phyloP scores from a whole-genome alignment of 2,797 vertebrate species.

The Sebastes matsubarae region DNA sequence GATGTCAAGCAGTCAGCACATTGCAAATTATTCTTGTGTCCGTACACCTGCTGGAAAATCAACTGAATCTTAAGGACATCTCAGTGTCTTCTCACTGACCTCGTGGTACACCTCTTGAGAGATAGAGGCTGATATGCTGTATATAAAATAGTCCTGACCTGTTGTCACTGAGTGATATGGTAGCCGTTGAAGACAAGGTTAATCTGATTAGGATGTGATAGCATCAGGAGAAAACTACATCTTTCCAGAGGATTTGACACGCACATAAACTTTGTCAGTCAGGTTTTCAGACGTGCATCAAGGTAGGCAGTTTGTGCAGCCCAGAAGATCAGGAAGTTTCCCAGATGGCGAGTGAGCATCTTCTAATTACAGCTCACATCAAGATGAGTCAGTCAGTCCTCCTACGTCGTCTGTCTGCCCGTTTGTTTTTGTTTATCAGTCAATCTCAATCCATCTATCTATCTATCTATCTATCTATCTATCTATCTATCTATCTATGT shows the following conservation, averaged over 20 bases:
- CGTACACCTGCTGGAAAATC: neutral
- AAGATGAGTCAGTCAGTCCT: slow-evolving; percentile 51
- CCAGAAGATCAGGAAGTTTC: slow-evolving; percentile 4
- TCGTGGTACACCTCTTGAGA: neutral
- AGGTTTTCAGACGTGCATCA: slow-evolving; percentile 4
- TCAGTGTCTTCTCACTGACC: neutral
- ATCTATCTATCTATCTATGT: neutral
- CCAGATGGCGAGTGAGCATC: slow-evolving; percentile 29
- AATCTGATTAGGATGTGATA: neutral
- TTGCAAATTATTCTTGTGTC: neutral
- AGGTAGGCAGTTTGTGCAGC: neutral
- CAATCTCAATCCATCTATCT: neutral
- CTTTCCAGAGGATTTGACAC: neutral
- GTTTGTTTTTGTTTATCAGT: slow-evolving; percentile 19
- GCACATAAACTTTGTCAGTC: neutral
- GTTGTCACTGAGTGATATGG: neutral
- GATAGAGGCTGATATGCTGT: neutral
- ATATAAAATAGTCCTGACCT: neutral
- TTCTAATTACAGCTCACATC: slow-evolving; percentile 42
- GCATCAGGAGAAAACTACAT: neutral
- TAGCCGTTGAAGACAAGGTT: neutral
- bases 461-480: neutral
- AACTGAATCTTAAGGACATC: too few relatives aligned
- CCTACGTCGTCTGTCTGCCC: slow-evolving; percentile 33
- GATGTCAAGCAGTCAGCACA: neutral